Base-by-base conservation (phyloP, 1,140 invertebrate genomes). In the Lepidurus packardi region DNA sequence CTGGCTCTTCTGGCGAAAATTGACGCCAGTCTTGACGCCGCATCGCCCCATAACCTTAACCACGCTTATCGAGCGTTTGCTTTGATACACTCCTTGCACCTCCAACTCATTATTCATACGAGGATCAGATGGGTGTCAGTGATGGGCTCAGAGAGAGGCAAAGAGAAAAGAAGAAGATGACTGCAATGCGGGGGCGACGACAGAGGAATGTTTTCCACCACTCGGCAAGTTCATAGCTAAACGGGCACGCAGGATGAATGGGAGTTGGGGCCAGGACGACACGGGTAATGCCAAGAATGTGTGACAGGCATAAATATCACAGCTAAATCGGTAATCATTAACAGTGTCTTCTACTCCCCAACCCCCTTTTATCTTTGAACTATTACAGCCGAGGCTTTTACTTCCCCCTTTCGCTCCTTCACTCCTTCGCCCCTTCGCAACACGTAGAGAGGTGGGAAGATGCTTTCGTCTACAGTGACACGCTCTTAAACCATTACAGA, bases 251-350 rank as follows among this genome's bases (percentile, higher is more conserved):
- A 65, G 13, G 21, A 65, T 16, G 53, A 21, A 65, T 65, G 53
- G 21, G 53, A 65, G 21, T 21, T 65, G 53, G 53, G 53, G 53
- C 53, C 53, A 65, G 53, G 53, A 65, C 53, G 53, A 65, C 53
- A 65, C 13, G 7, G 53, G 53, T 21, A 65, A 65, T 65, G 53
- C 53, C 53, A 65, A 65, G 53, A 65, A 65, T 65, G 53, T 65
- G 53, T 65, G 53, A 65, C 53, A 65, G 53, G 53, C 53, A 65
- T 65, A 65, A 65, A 65, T 65, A 65, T 65, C 53, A 21, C 53
- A 65, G 53, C 53, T 65, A 65, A 65, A 65, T 65, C 53, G 53
- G 53, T 65, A 65, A 65, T 65, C 53, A 65, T 65, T 65, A 65
- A 47, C 45, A 65, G 53, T 65, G 34, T 34, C 7, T 65, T 65